Conservation (phyloP, 2,888 invertebrate species). For the Drosophila niveifrons region DNA sequence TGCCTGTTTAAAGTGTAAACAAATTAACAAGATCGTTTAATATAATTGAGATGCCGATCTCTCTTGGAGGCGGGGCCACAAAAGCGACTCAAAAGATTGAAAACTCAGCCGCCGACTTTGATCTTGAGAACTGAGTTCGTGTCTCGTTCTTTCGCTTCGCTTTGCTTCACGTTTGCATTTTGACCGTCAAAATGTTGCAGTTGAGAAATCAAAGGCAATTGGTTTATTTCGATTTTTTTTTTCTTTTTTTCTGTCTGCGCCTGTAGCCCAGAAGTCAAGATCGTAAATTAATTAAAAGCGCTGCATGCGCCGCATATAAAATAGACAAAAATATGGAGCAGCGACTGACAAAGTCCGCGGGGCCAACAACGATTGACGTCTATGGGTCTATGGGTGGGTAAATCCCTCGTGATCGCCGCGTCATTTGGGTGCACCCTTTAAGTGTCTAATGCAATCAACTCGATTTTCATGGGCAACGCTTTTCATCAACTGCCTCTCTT, state of each 20-base stretch:
- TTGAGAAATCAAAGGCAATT: slow-evolving; percentile 43
- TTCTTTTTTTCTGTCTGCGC: not conserved
- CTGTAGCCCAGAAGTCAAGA: slow-evolving; percentile 45
- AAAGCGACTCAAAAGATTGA: slow-evolving; percentile 26
- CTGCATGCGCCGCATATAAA: slow-evolving; percentile 51
- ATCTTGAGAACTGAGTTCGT: slow-evolving; percentile 43
- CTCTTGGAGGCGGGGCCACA: slow-evolving; percentile 63
- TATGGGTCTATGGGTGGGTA: slow-evolving; percentile 6
- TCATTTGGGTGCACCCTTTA: slow-evolving; percentile 52
- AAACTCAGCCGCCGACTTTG: slow-evolving; percentile 42
- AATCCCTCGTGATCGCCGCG: slow-evolving; percentile 52
- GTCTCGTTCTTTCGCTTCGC: slow-evolving; percentile 5
- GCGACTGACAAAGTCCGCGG: slow-evolving; percentile 16
- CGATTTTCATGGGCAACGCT: slow-evolving; percentile 49
- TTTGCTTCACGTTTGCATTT: slow-evolving; percentile 1
- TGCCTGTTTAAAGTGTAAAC: slow-evolving; percentile 65
- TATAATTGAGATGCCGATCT: slow-evolving; percentile 69
- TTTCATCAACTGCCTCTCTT: slow-evolving; percentile 24
- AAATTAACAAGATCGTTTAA: slow-evolving; percentile 81
- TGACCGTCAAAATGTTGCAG: slow-evolving; percentile 43
- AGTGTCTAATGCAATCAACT: slow-evolving; percentile 58
- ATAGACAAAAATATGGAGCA: slow-evolving; percentile 59
- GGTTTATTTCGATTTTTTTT: not conserved
- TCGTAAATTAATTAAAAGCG: slow-evolving; percentile 72
- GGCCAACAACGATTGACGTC: slow-evolving; percentile 1